phyloP scores from a whole-genome alignment of 2,797 vertebrate species.

The Rhincodon typus region DNA sequence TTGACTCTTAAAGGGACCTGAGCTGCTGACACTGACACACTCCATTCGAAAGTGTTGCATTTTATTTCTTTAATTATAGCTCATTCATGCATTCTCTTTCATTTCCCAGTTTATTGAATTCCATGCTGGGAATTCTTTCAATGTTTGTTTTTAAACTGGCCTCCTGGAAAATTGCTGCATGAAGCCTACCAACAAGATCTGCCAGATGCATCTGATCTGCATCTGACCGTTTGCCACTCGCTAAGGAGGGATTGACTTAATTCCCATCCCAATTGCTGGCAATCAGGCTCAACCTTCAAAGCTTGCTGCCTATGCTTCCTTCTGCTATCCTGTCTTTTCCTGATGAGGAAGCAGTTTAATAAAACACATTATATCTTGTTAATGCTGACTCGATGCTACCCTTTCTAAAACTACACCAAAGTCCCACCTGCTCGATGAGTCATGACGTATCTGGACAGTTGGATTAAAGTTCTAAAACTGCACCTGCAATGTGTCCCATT shows the following conservation, averaged over 20 bases:
- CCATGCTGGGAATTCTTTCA: background rate
- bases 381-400: background rate
- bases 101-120: background rate
- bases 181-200: background rate
- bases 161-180: background rate
- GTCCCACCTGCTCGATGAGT: too few species aligned
- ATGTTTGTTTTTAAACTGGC: background rate
- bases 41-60: background rate
- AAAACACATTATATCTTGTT: background rate
- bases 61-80: background rate
- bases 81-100: background rate
- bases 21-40: too few species aligned
- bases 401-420: background rate
- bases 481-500: background rate
- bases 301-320: background rate
- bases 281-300: background rate
- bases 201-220: background rate
- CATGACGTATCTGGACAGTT: too few species aligned
- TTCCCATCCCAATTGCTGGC: constrained; percentile 7
- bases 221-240: background rate
- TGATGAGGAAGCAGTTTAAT: background rate
- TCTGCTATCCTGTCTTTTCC: background rate
- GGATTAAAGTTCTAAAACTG: background rate
- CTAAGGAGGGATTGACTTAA: background rate
- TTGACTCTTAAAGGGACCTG: too few species aligned